These are phyloP conservation scores for Conomelus anceps DNA, from an alignment of 2,888 invertebrate species.

Conservation along the genomic window DNA sequence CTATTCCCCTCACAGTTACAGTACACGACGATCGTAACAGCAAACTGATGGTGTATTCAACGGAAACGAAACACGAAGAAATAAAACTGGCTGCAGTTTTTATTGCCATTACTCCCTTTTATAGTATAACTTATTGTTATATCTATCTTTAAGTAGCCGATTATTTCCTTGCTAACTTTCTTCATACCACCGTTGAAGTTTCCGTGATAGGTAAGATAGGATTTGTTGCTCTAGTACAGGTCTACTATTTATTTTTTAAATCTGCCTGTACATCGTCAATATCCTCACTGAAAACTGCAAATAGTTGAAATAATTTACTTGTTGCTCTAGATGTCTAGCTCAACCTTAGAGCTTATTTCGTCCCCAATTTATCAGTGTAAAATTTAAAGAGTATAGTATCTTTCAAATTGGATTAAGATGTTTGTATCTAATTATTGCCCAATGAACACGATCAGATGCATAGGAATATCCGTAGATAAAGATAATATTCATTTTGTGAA, in stretches of 20 bases:
- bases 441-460: no score
- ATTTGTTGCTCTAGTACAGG: neutral
- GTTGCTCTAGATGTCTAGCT: neutral
- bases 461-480: no score
- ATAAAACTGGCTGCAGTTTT: neutral
- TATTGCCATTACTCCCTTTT: neutral
- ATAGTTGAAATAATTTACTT: neutral
- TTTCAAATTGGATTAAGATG: no score
- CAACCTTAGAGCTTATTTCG: neutral
- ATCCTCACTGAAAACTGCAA: neutral
- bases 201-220: neutral
- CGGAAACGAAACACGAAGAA: no score
- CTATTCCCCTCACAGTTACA: neutral
- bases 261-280: neutral
- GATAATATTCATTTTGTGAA: no score
- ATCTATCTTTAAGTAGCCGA: neutral
- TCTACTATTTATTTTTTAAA: neutral
- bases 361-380: no score
- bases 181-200: neutral
- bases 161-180: neutral
- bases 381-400: no score
- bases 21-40: neutral
- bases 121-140: neutral
- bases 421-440: no score
- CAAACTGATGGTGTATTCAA: neutral